Base-by-base conservation (phyloP, 2,888 invertebrate species). In the Drymonia ruficornis region DNA sequence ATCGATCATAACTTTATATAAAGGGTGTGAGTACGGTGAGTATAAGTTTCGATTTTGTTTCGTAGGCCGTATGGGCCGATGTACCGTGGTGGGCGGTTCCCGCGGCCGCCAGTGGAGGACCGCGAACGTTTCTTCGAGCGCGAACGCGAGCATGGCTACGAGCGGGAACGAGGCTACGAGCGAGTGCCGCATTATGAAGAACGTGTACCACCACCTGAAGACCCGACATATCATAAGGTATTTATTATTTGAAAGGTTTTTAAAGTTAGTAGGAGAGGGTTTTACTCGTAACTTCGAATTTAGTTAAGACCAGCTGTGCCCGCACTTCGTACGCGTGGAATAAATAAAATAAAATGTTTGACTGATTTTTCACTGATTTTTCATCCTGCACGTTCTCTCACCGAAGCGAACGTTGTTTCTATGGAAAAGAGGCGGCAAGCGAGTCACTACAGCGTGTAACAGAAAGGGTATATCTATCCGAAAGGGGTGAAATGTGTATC, bases 181-280 rank as follows among this genome's bases (percentile, higher is more conserved):
- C 81, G 89, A 0, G 76, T 85, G 56, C 87, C 87, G 15, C 88
- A 80, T 56, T 90, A 83, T 58, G 90, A 91, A 40, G 91, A 91
- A 36, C 81, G 87, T 0, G 75, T 73, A 15, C 72, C 80, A 0
- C 70, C 70, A 2, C 70, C 83, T 0, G 91, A 90, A 7, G 91
- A 91, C n/a, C 60, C 71, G 13, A 58, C 85, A 0, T 89, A 81
- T 56, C 89, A 91, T 42, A 91, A 91, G 85, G 91, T 89, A 54
- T 36, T 23, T 11, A 12, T 31, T 11, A 11, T 31, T 11, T 31
- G 2, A 12, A 9, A 11, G 31, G 9, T 31, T 3, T 31, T 31
- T 31, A 11, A 31, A 11, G 31, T 31, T 31, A 11, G 12, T 11
- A 3, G 31, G 12, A n/a, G n/a, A n/a, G n/a, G n/a, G n/a, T n/a